A percentile compares a stretch with the other conserved stretches of the same genome.
Evolutionary conservation across 2,113 vertebrate species (phyloP).

Genomic region (Galbula dea): DNA sequence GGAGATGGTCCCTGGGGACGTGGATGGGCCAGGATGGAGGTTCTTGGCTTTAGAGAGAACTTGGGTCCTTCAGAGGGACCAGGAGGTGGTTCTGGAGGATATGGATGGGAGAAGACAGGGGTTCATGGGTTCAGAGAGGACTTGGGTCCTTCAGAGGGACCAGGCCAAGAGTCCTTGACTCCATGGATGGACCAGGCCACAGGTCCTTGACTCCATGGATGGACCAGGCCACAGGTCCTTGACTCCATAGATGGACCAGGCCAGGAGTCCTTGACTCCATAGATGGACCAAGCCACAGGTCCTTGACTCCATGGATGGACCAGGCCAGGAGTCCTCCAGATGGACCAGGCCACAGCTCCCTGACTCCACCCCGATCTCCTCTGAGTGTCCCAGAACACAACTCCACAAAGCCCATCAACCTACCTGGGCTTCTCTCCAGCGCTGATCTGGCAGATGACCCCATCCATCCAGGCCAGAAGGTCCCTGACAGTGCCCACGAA

Average conservation of each 20-base stretch:
- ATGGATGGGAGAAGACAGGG: neutral
- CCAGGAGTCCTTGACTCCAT: neutral
- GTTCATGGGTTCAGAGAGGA: too few species aligned
- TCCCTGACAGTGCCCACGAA: constrained; percentile 86
- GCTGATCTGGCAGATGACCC: constrained; percentile 87
- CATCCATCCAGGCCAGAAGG: constrained; percentile 92
- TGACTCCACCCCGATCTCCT: too few species aligned
- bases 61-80: too few species aligned
- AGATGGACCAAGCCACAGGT: too few species aligned
- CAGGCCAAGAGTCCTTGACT: too few species aligned
- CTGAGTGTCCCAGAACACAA: too few species aligned
- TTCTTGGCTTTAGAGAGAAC: neutral
- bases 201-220: neutral
- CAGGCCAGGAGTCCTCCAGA: too few species aligned
- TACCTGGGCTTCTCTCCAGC: constrained; percentile 92
- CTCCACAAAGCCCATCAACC: neutral
- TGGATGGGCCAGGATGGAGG: neutral
- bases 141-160: too few species aligned
- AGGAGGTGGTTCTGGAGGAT: too few species aligned
- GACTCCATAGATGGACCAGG: neutral
- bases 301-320: too few species aligned
- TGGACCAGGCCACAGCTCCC: too few species aligned
- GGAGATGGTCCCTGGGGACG: fast-evolving
- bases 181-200: neutral
- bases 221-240: neutral